These are phyloP conservation scores for Trypoxylon attenuatum DNA, from an alignment of 2,888 invertebrate genomes.

Conservation along the genomic window DNA sequence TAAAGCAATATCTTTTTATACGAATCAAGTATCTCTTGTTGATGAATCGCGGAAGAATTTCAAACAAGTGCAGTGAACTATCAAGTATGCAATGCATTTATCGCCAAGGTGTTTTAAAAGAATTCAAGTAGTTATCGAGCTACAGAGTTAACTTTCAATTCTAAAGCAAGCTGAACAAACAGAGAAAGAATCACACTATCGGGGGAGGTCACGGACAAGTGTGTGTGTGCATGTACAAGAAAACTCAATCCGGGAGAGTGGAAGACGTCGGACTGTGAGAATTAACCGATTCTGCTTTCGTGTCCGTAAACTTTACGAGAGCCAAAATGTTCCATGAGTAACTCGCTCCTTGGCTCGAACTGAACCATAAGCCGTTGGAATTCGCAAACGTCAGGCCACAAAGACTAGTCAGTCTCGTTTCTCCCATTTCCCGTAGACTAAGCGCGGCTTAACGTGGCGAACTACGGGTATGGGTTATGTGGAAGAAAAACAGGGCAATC, in stretches of 20 bases:
- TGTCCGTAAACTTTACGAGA: conserved; percentile 25
- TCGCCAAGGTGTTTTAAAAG: no score
- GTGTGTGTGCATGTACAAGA: conserved; percentile 12
- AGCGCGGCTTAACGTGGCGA: not conserved
- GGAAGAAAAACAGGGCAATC: conserved; percentile 13
- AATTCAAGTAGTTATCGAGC: no score
- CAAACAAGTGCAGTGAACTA: no score
- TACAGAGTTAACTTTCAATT: no score
- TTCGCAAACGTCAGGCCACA: not conserved
- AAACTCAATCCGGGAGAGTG: conserved; percentile 19
- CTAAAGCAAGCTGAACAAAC: no score
- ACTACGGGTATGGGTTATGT: conserved; percentile 4
- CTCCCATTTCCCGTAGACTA: not conserved
- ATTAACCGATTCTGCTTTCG: conserved; percentile 23
- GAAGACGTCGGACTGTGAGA: conserved; percentile 9
- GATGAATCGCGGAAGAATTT: no score
- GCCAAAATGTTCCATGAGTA: conserved; percentile 10
- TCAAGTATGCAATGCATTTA: no score
- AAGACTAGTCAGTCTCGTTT: not conserved
- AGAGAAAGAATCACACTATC: no score
- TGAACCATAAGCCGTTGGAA: not conserved
- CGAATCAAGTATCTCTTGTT: no score
- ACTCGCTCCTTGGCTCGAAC: conserved; percentile 4
- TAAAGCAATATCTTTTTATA: no score
- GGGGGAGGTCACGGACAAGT: no score